These are phyloP conservation scores for Oryzias melastigma DNA, from an alignment of 2,113 vertebrate genomes.

Conservation along the genomic window DNA sequence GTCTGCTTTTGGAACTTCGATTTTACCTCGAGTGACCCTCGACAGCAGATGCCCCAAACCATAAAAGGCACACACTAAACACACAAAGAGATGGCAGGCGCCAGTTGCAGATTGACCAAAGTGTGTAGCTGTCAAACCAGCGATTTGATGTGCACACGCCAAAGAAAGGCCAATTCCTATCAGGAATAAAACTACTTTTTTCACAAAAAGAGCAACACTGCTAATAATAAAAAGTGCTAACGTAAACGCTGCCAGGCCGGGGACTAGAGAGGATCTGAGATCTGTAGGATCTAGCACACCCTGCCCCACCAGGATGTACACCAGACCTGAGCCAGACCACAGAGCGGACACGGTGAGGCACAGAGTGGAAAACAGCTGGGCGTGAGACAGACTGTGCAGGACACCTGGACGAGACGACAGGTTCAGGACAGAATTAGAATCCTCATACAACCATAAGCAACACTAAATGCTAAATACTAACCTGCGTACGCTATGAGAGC, in stretches of 20 bases:
- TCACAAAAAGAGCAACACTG: constrained; percentile 65
- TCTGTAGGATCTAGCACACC: constrained; percentile 35
- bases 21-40: constrained; percentile 63
- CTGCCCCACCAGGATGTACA: constrained; percentile 79
- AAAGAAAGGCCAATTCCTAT: constrained; percentile 74
- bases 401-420: constrained; percentile 68
- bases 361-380: constrained; percentile 72
- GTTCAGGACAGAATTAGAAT: background rate
- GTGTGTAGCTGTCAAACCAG: constrained; percentile 51
- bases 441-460: rapidly evolving
- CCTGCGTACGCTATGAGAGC: constrained; percentile 81
- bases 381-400: constrained; percentile 61
- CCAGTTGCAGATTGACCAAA: constrained; percentile 81
- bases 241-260: constrained; percentile 78
- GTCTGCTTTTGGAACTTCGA: constrained; percentile 71
- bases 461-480: constrained; percentile 23
- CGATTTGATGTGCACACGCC: constrained; percentile 83
- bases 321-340: constrained; percentile 82
- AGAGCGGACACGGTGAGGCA: constrained; percentile 82
- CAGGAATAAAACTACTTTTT: constrained; percentile 69
- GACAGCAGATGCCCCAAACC: constrained; percentile 74
- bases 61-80: constrained; percentile 78
- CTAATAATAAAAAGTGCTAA: constrained; percentile 79
- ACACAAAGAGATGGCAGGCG: constrained; percentile 80
- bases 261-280: constrained; percentile 72